These are phyloP conservation scores for Pseudomyrmex gracilis DNA, from an alignment of 1,140 invertebrate genomes.

Conservation along the genomic window DNA sequence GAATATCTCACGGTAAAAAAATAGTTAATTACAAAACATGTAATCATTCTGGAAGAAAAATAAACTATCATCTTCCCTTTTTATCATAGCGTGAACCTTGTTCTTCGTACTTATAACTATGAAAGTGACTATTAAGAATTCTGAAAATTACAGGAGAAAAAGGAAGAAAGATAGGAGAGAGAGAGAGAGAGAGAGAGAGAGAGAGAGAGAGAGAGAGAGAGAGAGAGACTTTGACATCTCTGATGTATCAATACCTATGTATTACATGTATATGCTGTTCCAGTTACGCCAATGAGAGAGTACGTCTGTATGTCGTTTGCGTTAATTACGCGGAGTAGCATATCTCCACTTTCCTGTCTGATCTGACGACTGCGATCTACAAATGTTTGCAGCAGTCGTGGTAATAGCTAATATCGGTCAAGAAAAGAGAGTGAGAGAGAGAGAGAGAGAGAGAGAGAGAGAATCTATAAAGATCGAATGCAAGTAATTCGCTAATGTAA, in stretches of 20 bases:
- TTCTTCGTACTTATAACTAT: conserved; percentile 4
- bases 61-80: neutral
- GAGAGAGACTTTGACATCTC: conserved; percentile 29
- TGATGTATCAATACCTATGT: conserved; percentile 43
- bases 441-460: too few relatives aligned
- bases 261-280: conserved; percentile 29
- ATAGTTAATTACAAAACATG: too few relatives aligned
- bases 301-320: conserved; percentile 38
- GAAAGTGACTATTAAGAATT: conserved; percentile 31
- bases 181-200: neutral
- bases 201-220: neutral
- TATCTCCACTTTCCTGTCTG: conserved; percentile 54
- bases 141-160: conserved; percentile 34
- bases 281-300: conserved; percentile 49
- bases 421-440: neutral
- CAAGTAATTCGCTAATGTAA: too few relatives aligned
- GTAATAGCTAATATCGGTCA: conserved; percentile 42
- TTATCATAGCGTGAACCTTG: neutral
- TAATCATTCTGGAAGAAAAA: neutral
- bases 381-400: conserved; percentile 47
- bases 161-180: neutral
- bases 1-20: too few relatives aligned
- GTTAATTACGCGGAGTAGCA: conserved; percentile 56
- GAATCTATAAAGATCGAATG: too few relatives aligned
- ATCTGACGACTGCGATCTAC: conserved; percentile 53